These are phyloP conservation scores for Lonchura striata DNA, from an alignment of 2,113 vertebrate genomes.

Conservation along the genomic window DNA sequence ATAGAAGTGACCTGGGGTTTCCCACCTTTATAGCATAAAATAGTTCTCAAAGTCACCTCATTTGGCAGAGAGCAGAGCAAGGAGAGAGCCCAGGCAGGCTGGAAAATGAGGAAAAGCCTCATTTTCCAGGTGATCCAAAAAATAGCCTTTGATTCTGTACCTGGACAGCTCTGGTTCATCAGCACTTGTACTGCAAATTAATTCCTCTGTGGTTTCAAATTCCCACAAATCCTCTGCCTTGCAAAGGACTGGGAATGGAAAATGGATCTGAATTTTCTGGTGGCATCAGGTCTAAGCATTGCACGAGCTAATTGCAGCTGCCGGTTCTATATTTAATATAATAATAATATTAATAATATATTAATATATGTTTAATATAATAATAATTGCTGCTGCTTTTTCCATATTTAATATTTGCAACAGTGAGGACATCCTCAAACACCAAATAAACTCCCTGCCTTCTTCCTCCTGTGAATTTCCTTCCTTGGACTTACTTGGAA, in stretches of 20 bases:
- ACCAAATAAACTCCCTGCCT: background rate
- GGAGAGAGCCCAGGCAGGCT: background rate
- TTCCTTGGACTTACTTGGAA: background rate
- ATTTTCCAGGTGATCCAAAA: background rate
- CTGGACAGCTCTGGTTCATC: background rate
- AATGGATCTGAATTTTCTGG: background rate
- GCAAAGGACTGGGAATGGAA: background rate
- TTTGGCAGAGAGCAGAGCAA: background rate
- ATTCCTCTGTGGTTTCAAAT: background rate
- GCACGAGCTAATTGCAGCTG: no score
- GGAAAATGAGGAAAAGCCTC: background rate
- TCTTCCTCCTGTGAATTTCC: background rate
- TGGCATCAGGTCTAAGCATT: no score
- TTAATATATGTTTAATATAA: background rate
- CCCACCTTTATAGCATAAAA: background rate
- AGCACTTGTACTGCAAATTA: background rate
- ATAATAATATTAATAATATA: background rate
- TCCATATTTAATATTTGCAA: background rate
- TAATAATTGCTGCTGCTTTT: background rate
- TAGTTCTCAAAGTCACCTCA: background rate
- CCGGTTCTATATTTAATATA: no score
- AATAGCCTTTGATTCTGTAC: background rate
- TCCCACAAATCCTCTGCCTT: background rate
- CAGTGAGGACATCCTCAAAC: background rate
- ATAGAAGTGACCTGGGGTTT: background rate